phyloP scores from a whole-genome alignment of 2,888 invertebrate species.

The Boloria selene region DNA sequence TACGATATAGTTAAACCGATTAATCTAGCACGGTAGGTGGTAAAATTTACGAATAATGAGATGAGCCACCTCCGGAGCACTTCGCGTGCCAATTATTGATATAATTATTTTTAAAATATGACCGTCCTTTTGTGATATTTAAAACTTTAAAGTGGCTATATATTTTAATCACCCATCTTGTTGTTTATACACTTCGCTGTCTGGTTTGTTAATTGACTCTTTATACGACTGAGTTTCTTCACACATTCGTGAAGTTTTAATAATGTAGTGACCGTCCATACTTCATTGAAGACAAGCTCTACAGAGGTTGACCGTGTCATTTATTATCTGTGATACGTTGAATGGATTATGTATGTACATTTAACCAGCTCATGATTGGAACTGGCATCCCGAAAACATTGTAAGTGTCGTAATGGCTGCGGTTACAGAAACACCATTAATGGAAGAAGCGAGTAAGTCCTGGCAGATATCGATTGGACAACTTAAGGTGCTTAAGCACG shows the following conservation, averaged over 20 bases:
- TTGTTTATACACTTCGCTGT: conserved; percentile 58
- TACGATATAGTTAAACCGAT: conserved; percentile 80
- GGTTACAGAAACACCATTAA: conserved; percentile 35
- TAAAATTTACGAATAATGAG: conserved; percentile 76
- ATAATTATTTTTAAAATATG: conserved; percentile 81
- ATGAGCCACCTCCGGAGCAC: conserved; percentile 61
- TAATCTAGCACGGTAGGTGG: conserved; percentile 80
- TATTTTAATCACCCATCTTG: conserved; percentile 66
- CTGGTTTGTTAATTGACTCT: conserved; percentile 69
- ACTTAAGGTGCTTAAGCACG: conserved; percentile 33
- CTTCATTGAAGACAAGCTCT: conserved; percentile 24
- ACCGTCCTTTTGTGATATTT: conserved; percentile 72
- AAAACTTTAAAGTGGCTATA: conserved; percentile 68
- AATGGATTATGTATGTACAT: conserved; percentile 35
- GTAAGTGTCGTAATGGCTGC: conserved; percentile 30
- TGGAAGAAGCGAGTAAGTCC: conserved; percentile 34
- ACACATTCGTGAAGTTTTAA: conserved; percentile 48
- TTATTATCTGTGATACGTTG: conserved; percentile 37
- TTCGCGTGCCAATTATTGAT: conserved; percentile 81
- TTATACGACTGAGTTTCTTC: conserved; percentile 53
- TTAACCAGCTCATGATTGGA: conserved; percentile 37
- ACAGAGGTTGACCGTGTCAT: conserved; percentile 30
- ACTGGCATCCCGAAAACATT: conserved; percentile 40
- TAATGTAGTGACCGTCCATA: conserved; percentile 32
- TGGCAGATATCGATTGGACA: conserved; percentile 33